These are phyloP conservation scores for Sparus aurata DNA, from an alignment of 2,797 vertebrate species.

Conservation along the genomic window DNA sequence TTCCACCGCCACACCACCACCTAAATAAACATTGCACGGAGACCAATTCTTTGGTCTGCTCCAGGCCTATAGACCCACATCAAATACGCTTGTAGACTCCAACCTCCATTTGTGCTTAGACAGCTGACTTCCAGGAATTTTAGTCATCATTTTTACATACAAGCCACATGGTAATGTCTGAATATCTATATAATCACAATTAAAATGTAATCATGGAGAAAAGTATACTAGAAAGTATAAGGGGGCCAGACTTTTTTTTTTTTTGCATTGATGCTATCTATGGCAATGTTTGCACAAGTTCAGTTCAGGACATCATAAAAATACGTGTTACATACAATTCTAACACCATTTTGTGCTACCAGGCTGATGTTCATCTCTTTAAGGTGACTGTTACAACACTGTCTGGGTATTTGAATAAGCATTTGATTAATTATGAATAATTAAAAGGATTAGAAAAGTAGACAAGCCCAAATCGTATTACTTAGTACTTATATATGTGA, in stretches of 20 bases:
- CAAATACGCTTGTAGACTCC: conserved; percentile 66
- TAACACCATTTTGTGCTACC: not conserved
- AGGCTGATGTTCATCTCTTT: not conserved
- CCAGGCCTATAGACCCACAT: conserved; percentile 79
- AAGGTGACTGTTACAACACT: not conserved
- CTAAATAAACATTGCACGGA: conserved; percentile 82
- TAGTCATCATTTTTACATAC: conserved; percentile 65
- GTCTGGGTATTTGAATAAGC: not conserved
- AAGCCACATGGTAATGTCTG: conserved; percentile 70
- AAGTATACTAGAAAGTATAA: conserved; percentile 52
- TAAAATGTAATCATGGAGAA: conserved; percentile 76
- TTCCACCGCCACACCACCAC: conserved; percentile 73
- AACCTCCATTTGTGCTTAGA: conserved; percentile 69
- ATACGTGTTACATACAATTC: not conserved
- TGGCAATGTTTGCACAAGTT: conserved; percentile 14
- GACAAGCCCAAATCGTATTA: conserved; percentile 14
- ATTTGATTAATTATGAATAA: not conserved
- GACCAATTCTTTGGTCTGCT: conserved; percentile 66
- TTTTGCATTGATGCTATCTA: conserved; percentile 14
- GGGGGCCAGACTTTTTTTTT: conserved; percentile 34
- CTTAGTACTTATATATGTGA: conserved; percentile 11
- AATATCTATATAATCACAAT: conserved; percentile 62
- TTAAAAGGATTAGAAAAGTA: conserved; percentile 5
- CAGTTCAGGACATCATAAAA: not conserved
- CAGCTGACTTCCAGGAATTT: conserved; percentile 75